A percentile compares a stretch with the other conserved stretches of the same genome.
phyloP scores from a whole-genome alignment of 2,113 vertebrate genomes.

The Alaudala cheleensis region DNA sequence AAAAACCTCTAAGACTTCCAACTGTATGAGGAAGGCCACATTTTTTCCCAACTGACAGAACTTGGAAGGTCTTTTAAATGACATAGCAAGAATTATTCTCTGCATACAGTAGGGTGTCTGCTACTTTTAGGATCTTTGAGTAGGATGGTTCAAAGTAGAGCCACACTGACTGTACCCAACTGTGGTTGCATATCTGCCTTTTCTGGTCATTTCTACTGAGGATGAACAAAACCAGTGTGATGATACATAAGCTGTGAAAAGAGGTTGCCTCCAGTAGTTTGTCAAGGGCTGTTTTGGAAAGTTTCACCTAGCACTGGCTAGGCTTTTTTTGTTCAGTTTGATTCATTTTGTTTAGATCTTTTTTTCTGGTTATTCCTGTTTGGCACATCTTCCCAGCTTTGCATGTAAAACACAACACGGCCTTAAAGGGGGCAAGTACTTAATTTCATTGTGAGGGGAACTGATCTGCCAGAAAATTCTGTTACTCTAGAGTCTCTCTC shows the following conservation, averaged over 20 bases:
- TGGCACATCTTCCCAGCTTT: not conserved
- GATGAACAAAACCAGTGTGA: not conserved
- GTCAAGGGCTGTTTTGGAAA: not conserved
- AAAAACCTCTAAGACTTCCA: not conserved
- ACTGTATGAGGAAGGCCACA: not conserved
- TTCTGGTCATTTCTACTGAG: not conserved
- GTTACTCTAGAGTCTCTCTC: not conserved
- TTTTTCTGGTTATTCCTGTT: not conserved
- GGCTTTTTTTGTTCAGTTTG: not conserved
- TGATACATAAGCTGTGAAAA: not conserved
- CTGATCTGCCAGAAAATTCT: not conserved
- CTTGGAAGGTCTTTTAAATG: not conserved
- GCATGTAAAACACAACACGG: not conserved
- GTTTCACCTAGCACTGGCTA: not conserved
- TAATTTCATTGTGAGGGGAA: not conserved
- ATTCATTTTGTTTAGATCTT: not conserved
- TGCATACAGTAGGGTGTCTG: not conserved
- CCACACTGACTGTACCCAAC: not conserved
- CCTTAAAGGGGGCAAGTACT: not conserved
- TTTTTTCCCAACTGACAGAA: not conserved
- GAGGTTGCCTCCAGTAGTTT: not conserved
- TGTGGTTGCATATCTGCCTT: not conserved
- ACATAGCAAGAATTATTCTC: not conserved
- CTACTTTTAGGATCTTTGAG: not conserved
- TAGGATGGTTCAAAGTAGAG: not conserved